phyloP scores from a whole-genome alignment of 2,113 vertebrate species.

The Cricetomys ansorgei region DNA sequence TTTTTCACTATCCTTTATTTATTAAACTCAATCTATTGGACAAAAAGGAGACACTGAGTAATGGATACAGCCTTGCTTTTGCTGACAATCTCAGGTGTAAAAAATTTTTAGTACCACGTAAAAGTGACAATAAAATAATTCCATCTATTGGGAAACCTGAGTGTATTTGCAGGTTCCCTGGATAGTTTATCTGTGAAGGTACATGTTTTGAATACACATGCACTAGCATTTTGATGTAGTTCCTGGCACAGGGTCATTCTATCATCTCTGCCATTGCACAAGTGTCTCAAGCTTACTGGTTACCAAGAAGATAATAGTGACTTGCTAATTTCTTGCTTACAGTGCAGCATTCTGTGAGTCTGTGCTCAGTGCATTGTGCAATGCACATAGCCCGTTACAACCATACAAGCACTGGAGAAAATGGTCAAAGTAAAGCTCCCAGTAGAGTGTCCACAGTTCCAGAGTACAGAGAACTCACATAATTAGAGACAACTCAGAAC shows the following conservation, averaged over 20 bases:
- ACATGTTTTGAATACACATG: not conserved
- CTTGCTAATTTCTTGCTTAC: conserved; percentile 48
- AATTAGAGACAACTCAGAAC: not conserved
- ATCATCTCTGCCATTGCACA: not conserved
- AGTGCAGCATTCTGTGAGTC: conserved; percentile 31
- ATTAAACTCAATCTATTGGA: conserved; percentile 57
- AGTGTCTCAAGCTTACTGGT: conserved; percentile 26
- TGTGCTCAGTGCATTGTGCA: conserved; percentile 47
- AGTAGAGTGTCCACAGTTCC: not conserved
- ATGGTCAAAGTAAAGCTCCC: conserved; percentile 60
- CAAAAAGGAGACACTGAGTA: conserved; percentile 29
- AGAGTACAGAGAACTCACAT: not conserved
- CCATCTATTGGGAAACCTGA: conserved; percentile 3
- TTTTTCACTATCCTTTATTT: conserved; percentile 66
- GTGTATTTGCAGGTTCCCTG: not conserved
- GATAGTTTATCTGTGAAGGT: not conserved
- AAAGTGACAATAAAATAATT: conserved; percentile 73
- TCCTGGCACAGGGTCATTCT: not conserved
- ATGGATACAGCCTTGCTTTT: conserved; percentile 63
- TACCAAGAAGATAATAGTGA: conserved; percentile 49
- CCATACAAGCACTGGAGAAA: conserved; percentile 32
- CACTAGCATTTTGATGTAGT: not conserved
- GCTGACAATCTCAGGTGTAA: conserved; percentile 67
- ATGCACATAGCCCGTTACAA: conserved; percentile 10
- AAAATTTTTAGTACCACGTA: conserved; percentile 62